Conservation (phyloP, 2,113 vertebrate species). For the Notothenia rossii region DNA sequence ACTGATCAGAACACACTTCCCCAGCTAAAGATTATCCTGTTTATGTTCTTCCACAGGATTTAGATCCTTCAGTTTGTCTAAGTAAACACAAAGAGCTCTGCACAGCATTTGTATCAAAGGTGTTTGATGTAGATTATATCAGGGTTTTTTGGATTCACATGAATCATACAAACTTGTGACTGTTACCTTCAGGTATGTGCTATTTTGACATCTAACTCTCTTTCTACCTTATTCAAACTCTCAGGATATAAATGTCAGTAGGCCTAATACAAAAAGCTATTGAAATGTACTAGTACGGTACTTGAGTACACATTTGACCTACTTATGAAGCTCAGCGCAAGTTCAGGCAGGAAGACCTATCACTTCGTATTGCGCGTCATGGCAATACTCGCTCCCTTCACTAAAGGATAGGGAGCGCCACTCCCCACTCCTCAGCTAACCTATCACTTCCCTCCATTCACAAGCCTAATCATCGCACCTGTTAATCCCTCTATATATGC, state of each 20-base stretch:
- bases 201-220: slow-evolving; percentile 10
- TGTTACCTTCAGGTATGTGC: not conserved
- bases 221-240: slow-evolving; percentile 1
- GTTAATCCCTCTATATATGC: too few species aligned
- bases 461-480: too few species aligned
- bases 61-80: slow-evolving; percentile 29
- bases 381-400: too few species aligned
- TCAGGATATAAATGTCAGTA: not conserved
- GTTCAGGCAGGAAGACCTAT: too few species aligned
- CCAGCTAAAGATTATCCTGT: slow-evolving; percentile 7
- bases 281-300: not conserved
- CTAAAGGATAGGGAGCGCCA: too few species aligned
- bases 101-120: slow-evolving; percentile 8
- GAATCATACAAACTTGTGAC: slow-evolving; percentile 1
- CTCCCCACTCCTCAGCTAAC: too few species aligned
- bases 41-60: slow-evolving; percentile 30
- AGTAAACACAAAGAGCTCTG: slow-evolving; percentile 20
- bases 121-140: slow-evolving; percentile 20
- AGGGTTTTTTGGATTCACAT: slow-evolving; percentile 15
- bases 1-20: slow-evolving; percentile 30
- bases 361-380: too few species aligned
- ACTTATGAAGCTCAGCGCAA: too few species aligned
- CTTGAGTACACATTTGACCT: not conserved
- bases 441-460: too few species aligned
- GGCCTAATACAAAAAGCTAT: not conserved